Conservation (phyloP, 2,888 invertebrate species). For the Nemurella pictetii region DNA sequence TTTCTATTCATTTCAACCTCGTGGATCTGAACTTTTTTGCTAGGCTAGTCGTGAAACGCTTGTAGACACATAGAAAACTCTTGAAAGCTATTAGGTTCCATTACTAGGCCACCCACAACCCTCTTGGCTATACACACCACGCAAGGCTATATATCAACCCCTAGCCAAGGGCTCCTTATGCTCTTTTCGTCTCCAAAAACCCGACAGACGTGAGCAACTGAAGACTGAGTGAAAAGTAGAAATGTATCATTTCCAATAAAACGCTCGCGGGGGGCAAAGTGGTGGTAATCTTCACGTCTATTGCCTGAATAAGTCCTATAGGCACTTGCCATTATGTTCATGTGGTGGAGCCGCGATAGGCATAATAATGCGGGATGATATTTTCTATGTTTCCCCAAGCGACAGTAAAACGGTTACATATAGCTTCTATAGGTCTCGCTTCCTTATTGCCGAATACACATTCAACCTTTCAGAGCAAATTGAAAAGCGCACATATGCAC, state of each 20-base stretch:
- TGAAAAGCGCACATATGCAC: constrained; percentile 33
- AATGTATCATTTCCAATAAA: not conserved
- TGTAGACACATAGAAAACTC: not conserved
- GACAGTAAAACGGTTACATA: not conserved
- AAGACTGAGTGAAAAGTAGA: constrained; percentile 4
- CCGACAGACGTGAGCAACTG: not conserved
- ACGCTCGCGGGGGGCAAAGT: not conserved
- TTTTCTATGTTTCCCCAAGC: constrained; percentile 3
- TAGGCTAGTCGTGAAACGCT: not conserved
- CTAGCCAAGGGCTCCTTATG: not conserved
- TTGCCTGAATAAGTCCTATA: not conserved
- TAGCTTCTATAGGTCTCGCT: not conserved
- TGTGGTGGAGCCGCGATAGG: not conserved
- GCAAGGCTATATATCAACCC: not conserved
- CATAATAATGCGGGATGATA: constrained; percentile 2
- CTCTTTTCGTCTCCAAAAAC: not conserved
- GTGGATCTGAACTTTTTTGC: not conserved
- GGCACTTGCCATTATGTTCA: not conserved
- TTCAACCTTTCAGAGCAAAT: constrained; percentile 36
- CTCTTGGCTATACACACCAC: constrained; percentile 12
- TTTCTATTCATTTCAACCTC: constrained; percentile 6
- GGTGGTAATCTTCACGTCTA: constrained; percentile 2
- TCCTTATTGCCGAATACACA: not conserved
- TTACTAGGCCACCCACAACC: constrained; percentile 12
- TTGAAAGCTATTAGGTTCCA: constrained; percentile 22